Evolutionary conservation across 1,140 invertebrate species (phyloP).

Genomic region (Cecropterus lyciades): DNA sequence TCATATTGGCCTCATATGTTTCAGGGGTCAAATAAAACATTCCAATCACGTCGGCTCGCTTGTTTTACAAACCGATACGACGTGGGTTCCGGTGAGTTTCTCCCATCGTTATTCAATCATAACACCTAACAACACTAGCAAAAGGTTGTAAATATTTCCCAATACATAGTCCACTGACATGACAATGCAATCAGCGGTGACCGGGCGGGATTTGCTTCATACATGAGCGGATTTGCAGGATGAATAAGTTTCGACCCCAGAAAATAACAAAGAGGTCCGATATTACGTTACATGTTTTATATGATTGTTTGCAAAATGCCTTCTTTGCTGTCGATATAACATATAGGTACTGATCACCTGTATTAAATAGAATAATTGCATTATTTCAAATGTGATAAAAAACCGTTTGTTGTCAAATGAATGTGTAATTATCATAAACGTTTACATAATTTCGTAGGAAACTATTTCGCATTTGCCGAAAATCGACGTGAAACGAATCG

Average conservation of each 20-base stretch:
- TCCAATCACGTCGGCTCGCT: slow-evolving; percentile 80
- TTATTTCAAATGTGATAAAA: not conserved
- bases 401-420: not conserved
- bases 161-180: slow-evolving; percentile 62
- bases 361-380: too few relatives aligned
- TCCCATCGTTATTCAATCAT: slow-evolving; percentile 39
- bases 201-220: slow-evolving; percentile 82
- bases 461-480: not conserved
- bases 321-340: slow-evolving; percentile 41
- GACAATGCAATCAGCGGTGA: slow-evolving; percentile 84
- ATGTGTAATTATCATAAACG: not conserved
- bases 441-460: not conserved
- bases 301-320: slow-evolving; percentile 72
- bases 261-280: slow-evolving; percentile 80
- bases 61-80: slow-evolving; percentile 82
- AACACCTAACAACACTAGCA: slow-evolving; percentile 36
- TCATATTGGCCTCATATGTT: slow-evolving; percentile 81
- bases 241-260: slow-evolving; percentile 83
- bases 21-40: slow-evolving; percentile 78
- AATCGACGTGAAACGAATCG: slow-evolving; percentile 4
- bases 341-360: not conserved
- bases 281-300: slow-evolving; percentile 73
- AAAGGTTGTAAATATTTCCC: slow-evolving; percentile 44
- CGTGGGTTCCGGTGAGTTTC: slow-evolving; percentile 59
- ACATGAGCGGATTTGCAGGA: slow-evolving; percentile 82